Evolutionary conservation across 1,140 invertebrate genomes (phyloP), one percentile per base, ranked within the genome.

Genomic region (Drosophila mojavensis): DNA sequence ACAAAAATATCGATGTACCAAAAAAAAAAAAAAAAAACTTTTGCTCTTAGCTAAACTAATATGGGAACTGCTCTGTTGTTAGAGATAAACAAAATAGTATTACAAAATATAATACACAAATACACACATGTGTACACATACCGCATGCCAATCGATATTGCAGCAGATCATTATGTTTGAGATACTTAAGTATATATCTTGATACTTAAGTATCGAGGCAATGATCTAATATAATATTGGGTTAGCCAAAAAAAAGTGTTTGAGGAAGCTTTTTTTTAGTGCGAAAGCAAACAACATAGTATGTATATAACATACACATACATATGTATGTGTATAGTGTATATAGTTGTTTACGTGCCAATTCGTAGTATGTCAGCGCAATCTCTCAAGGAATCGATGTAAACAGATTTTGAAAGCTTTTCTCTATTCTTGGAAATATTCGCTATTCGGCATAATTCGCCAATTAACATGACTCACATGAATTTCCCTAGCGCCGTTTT

Each of bases 401-500:
- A 0, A 30, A 28, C 5, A 11, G 10, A 11, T 13, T 30, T 47
- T 61, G 9, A 30, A 30, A 48, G 5, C 15, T 48, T 17, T 36
- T 45, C 28, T 7, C 20, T 13, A 58, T 66, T 66, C 63, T 47
- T 13, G 20, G 53, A 41, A 51, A 10, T 15, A 30, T 72, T n/a
- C 15, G 39, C 15, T 43, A 45, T 66, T 56, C 62, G 11, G 4
- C 0, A 36, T 15, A 33, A 45, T 72, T 71, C 43, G 11, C 7
- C 43, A n/a, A 7, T 20, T 45, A 60, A 10, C 28, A 61, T 78
- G 75, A 60, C 24, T 43, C 41, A 59, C 30, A 30, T 20, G 4
- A 58, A n/a, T 58, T 17, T 58, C 17, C 11, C 6, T 15, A 17
- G 26, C n/a, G 10, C 28, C 13, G 24, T n/a, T n/a, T 15, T n/a